These are phyloP conservation scores for Stratiolaelaps scimitus DNA, from an alignment of 1,140 invertebrate genomes.

Conservation along the genomic window DNA sequence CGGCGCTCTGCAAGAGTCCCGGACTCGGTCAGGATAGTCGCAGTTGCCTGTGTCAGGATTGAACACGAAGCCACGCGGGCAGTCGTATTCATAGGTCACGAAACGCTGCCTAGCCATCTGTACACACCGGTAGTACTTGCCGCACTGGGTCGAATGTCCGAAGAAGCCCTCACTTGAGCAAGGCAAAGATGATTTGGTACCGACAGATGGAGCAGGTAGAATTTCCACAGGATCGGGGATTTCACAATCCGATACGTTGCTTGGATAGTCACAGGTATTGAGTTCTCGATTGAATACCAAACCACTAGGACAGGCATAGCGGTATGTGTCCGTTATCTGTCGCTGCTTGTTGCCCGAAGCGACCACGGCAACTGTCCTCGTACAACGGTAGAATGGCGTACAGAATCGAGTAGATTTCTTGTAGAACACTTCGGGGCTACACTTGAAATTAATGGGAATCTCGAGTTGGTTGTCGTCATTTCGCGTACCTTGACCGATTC, in stretches of 20 bases:
- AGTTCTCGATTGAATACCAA: conserved; percentile 21
- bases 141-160: not conserved
- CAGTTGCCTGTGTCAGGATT: conserved; percentile 12
- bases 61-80: conserved; percentile 18
- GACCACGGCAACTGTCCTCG: not conserved
- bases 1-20: not conserved
- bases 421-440: conserved; percentile 18
- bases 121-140: conserved; percentile 10
- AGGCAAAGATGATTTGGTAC: not conserved
- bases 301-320: conserved; percentile 14
- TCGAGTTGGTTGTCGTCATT: not conserved
- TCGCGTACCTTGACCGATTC: not conserved
- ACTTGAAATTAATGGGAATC: conserved; percentile 22
- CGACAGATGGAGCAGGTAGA: not conserved
- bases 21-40: conserved; percentile 16
- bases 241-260: conserved; percentile 7
- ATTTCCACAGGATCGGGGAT: not conserved
- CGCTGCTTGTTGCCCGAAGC: not conserved
- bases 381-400: conserved; percentile 23
- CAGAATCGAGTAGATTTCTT: conserved; percentile 16
- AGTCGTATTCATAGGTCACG: conserved; percentile 9
- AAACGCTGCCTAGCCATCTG: not conserved
- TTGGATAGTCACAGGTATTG: conserved; percentile 25
- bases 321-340: conserved; percentile 5
- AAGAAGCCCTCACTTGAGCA: not conserved